Conservation (phyloP, 2,888 invertebrate species). For the Metellina segmentata region DNA sequence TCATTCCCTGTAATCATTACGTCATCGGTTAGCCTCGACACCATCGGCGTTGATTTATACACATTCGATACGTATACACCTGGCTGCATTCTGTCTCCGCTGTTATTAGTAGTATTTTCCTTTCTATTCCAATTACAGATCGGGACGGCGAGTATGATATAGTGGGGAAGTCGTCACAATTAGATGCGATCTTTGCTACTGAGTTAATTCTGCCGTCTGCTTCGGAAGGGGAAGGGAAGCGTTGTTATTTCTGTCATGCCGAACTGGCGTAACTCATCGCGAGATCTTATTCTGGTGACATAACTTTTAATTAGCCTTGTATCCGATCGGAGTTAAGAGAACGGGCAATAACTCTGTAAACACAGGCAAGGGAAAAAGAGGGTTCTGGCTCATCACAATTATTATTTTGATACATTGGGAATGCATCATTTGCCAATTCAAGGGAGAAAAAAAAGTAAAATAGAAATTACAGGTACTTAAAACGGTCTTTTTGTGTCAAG, state of each 20-base stretch:
- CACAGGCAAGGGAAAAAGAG: too few species aligned
- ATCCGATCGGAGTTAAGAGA: not conserved
- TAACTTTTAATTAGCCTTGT: not conserved
- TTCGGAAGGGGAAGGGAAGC: not conserved
- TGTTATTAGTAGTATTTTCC: constrained; percentile 47
- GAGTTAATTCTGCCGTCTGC: not conserved
- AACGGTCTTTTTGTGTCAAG: too few species aligned
- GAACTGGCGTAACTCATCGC: not conserved
- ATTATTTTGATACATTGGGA: too few species aligned
- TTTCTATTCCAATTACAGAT: constrained; percentile 49
- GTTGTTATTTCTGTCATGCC: constrained; percentile 25
- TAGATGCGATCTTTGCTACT: not conserved
- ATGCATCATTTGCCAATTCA: too few species aligned
- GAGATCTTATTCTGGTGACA: not conserved
- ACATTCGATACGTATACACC: constrained; percentile 45
- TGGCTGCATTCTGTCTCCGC: constrained; percentile 31
- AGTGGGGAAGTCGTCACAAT: constrained; percentile 22
- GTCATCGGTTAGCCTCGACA: constrained; percentile 68
- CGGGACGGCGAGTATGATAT: constrained; percentile 21
- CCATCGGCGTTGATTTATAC: constrained; percentile 74
- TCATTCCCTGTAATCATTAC: constrained; percentile 68
- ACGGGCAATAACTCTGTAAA: not conserved
- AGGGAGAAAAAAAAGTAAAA: too few species aligned
- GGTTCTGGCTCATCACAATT: too few species aligned
- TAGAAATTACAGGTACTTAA: too few species aligned